Evolutionary conservation across 92 coral and sea anemone genomes (phyloP).

Genomic region (Epizoanthus rinbou): DNA sequence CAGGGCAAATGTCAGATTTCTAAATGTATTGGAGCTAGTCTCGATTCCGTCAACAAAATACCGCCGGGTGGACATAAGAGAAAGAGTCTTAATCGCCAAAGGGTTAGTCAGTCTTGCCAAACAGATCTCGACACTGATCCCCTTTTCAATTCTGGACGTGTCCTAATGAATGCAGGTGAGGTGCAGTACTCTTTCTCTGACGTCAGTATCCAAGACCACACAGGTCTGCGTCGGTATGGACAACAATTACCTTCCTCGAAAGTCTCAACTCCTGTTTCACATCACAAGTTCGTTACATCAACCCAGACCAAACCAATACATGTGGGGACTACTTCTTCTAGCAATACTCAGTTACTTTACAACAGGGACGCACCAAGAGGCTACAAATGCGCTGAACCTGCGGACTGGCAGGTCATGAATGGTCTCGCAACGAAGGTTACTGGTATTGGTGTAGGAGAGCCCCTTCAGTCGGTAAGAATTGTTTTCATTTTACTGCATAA

Average conservation of each 20-base stretch:
- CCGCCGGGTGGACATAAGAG: too few relatives aligned
- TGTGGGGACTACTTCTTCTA: background rate
- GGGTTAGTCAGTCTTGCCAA: background rate
- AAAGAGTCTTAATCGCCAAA: background rate
- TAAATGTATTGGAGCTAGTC: background rate
- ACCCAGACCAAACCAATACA: background rate
- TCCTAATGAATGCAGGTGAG: background rate
- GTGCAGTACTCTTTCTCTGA: background rate
- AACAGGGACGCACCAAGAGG: background rate
- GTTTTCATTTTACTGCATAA: too few relatives aligned
- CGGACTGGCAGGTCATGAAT: background rate
- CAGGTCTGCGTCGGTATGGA: too few relatives aligned
- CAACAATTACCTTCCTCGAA: too few relatives aligned
- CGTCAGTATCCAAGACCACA: background rate
- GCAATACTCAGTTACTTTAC: background rate
- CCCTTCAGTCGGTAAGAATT: background rate
- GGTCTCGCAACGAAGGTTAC: background rate
- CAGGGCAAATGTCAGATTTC: conserved; percentile 6
- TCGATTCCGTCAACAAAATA: background rate
- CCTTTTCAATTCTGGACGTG: background rate
- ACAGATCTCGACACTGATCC: background rate
- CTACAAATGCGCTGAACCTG: background rate
- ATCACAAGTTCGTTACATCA: background rate
- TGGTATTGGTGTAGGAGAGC: background rate
- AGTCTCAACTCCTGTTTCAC: background rate